Evolutionary conservation across 2,113 vertebrate species (phyloP).

Genomic region (Hyperoodon ampullatus): DNA sequence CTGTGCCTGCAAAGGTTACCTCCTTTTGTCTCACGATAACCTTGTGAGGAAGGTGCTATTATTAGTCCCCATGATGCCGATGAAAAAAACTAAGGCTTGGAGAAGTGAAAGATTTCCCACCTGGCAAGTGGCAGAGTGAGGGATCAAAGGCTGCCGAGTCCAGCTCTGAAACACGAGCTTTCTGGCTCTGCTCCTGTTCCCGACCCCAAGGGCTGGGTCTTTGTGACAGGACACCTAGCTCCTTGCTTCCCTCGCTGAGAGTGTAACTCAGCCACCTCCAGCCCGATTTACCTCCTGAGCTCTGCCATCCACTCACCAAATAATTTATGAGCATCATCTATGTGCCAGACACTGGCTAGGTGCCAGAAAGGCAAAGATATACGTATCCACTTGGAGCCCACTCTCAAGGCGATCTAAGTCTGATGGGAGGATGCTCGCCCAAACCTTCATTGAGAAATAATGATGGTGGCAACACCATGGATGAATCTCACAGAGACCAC

Average conservation of each 20-base stretch:
- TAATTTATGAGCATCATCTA: neutral
- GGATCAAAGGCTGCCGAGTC: neutral
- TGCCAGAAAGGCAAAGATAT: neutral
- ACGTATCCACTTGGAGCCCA: neutral
- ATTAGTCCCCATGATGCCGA: neutral
- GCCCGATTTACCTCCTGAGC: neutral
- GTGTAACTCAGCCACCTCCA: neutral
- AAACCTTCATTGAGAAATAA: neutral
- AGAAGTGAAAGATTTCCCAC: neutral
- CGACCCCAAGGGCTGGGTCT: too few relatives aligned
- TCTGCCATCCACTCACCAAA: neutral
- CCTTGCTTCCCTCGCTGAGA: neutral
- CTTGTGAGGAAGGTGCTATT: neutral
- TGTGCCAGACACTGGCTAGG: neutral
- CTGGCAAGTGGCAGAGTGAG: neutral
- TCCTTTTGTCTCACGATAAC: neutral
- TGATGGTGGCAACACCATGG: neutral
- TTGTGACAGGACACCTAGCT: rapidly evolving
- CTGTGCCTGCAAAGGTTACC: neutral
- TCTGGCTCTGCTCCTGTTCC: neutral
- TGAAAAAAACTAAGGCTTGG: neutral
- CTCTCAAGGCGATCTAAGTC: neutral
- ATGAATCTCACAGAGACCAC: neutral
- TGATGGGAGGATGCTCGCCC: too few relatives aligned
- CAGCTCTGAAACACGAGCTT: neutral